Conservation (phyloP, 2,113 vertebrate genomes). For the Passer domesticus region DNA sequence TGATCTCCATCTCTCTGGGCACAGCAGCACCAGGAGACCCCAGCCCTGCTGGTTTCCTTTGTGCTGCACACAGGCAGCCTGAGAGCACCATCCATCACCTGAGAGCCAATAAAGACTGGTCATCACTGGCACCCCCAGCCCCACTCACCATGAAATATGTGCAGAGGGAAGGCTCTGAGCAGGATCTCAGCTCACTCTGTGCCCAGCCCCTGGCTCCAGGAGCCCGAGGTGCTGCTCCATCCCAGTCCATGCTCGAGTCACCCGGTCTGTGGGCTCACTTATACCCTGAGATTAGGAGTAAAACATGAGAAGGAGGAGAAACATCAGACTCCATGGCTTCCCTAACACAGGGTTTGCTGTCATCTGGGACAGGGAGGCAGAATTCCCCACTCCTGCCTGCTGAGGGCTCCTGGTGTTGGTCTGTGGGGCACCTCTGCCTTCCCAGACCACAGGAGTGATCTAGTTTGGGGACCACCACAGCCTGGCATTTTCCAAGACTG, state of each 20-base stretch:
- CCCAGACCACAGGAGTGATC: neutral
- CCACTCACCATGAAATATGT: neutral
- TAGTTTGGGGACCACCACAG: neutral
- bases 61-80: neutral
- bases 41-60: neutral
- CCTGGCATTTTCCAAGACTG: neutral
- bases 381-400: neutral
- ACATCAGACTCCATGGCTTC: fast-evolving
- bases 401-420: neutral
- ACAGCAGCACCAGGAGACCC: neutral
- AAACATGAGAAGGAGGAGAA: neutral
- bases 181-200: neutral
- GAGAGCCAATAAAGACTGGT: neutral
- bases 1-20: neutral
- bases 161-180: neutral
- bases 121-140: neutral
- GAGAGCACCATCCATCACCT: neutral
- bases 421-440: neutral
- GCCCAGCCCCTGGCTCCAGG: neutral
- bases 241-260: fast-evolving
- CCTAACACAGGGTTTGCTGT: neutral
- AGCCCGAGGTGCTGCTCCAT: neutral
- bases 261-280: too few relatives aligned
- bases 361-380: neutral
- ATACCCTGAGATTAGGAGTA: neutral